Evolutionary conservation across 2,113 vertebrate genomes (phyloP).

Genomic region (Xiphorhynchus elegans): DNA sequence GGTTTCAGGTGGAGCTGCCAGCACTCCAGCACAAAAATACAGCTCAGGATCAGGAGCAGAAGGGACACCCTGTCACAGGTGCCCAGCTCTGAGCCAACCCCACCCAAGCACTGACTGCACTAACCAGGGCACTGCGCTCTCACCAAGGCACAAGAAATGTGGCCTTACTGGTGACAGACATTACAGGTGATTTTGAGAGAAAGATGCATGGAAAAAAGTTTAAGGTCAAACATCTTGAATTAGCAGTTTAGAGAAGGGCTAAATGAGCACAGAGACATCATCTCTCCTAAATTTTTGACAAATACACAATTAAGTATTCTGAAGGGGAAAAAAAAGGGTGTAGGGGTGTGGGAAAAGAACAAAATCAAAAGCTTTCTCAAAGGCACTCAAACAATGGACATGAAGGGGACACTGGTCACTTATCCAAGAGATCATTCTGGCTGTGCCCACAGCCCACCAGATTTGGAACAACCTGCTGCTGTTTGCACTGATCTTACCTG

Average conservation of each 20-base stretch:
- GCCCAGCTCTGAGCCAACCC: neutral
- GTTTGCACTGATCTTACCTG: neutral
- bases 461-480: neutral
- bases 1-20: neutral
- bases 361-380: neutral
- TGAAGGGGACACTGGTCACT: fast-evolving
- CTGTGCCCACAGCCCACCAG: neutral
- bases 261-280: neutral
- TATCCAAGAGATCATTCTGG: fast-evolving
- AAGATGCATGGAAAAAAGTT: fast-evolving
- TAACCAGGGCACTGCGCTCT: fast-evolving
- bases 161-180: fast-evolving
- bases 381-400: neutral
- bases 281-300: neutral
- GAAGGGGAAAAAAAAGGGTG: neutral
- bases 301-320: neutral
- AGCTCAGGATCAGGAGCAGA: fast-evolving
- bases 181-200: neutral
- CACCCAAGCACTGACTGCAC: fast-evolving
- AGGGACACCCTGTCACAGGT: fast-evolving
- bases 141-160: fast-evolving
- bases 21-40: neutral
- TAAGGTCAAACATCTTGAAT: fast-evolving
- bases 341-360: neutral
- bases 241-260: neutral